Evolutionary conservation across 2,888 invertebrate species (phyloP), one percentile per base, ranked within the genome.

Genomic region (Dastarcus helophoroides): DNA sequence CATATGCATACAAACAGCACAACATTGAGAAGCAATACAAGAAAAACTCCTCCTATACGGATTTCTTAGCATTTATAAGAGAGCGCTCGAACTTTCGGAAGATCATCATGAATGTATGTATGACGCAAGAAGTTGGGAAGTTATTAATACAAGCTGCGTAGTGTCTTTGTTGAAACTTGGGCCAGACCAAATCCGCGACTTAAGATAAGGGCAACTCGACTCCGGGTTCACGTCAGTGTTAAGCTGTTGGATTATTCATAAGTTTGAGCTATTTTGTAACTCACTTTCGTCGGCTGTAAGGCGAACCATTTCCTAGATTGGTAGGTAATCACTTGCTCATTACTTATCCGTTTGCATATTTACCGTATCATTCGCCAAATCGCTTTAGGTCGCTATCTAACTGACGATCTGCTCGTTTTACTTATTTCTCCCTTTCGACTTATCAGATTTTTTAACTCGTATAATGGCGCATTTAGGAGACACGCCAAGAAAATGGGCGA

Each of bases 221-320:
- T 54, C 56, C 55, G 53, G 54, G 53, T 51, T 49, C 53, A 53
- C 51, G 44, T 53, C 54, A 49, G 44, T 50, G 53, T 51, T 57
- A 56, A 59, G 56, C 58, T 51, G 41, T 50, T 52, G 55, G 58
- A 59, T 59, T 58, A 58, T 57, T 59, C 57, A 59, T 58, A 53
- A 59, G 54, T 58, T 54, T 53, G 49, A 55, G 56, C 54, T 49
- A 53, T 53, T 56, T 55, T 50, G 53, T 50, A 55, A 54, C 53
- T 53, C 55, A 53, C 54, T 56, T 54, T 54, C 54, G 37, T 44
- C 49, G 44, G 48, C 46, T 46, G 45, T 25, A 29, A 23, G 22
- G 36, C 49, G 44, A 46, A 48, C 51, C 50, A 50, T 50, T 49
- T 44, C 42, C 42, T 48, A 51, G 55, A 57, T 56, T 56, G 57